phyloP scores from a whole-genome alignment of 2,113 vertebrate genomes.

The Mungos mungo region DNA sequence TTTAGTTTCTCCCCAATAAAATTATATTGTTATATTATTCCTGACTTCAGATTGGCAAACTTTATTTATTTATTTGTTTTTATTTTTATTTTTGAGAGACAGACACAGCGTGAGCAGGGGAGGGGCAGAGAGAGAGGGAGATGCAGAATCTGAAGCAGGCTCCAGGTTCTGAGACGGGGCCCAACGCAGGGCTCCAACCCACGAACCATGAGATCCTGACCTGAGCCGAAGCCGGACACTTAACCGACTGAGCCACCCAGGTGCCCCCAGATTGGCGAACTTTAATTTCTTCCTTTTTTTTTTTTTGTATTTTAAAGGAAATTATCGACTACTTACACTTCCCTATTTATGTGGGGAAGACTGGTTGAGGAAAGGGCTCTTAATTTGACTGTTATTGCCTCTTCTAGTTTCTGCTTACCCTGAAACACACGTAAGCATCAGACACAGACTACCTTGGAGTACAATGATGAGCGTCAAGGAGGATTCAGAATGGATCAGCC shows the following conservation, averaged over 20 bases:
- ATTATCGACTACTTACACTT: background rate
- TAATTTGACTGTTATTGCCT: background rate
- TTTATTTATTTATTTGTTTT: too few relatives aligned
- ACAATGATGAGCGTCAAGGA: background rate
- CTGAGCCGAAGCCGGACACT: too few relatives aligned
- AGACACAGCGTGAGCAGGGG: too few relatives aligned
- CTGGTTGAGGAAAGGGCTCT: background rate
- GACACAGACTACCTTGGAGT: background rate
- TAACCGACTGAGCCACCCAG: too few relatives aligned
- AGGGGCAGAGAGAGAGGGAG: too few relatives aligned
- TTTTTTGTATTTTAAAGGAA: background rate
- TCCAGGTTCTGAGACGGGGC: too few relatives aligned
- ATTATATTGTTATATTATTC: background rate
- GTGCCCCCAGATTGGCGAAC: background rate
- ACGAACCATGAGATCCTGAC: too few relatives aligned
- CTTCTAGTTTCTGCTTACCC: background rate
- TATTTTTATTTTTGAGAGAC: too few relatives aligned
- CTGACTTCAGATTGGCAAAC: background rate
- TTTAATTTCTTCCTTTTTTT: constrained; percentile 7
- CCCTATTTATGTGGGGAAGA: background rate
- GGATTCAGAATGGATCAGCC: background rate
- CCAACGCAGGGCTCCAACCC: too few relatives aligned
- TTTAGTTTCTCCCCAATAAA: background rate
- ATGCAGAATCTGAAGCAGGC: too few relatives aligned
- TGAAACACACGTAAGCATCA: background rate